These are phyloP conservation scores for Paramormyrops kingsleyae DNA, from an alignment of 2,113 vertebrate genomes.

Conservation along the genomic window DNA sequence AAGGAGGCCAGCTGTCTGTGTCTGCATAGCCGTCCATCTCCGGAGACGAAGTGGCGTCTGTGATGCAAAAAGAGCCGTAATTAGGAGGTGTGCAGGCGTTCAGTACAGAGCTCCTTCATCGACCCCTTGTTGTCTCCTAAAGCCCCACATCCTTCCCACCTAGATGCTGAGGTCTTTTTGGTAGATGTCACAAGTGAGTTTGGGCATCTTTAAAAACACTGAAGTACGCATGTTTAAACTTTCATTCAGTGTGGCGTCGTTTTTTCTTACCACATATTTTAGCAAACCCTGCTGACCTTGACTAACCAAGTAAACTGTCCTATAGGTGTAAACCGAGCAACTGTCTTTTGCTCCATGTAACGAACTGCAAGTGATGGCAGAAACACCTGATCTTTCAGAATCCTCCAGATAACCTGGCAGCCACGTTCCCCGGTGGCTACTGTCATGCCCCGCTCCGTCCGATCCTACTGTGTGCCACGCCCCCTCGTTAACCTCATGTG, in stretches of 20 bases:
- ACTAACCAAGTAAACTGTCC: not conserved
- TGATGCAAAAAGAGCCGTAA: not conserved
- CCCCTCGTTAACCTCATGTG: no score
- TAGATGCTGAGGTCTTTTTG: not conserved
- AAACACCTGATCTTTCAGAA: not conserved
- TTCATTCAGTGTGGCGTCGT: not conserved
- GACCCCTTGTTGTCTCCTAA: not conserved
- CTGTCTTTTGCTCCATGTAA: not conserved
- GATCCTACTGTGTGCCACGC: no score
- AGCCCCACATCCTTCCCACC: not conserved
- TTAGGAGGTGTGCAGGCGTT: not conserved
- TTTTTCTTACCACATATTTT: not conserved
- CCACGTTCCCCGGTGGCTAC: not conserved
- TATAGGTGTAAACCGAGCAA: not conserved
- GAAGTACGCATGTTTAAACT: not conserved
- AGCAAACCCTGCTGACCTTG: not conserved
- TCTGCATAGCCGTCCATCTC: not conserved
- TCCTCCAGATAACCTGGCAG: not conserved
- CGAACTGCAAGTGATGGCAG: not conserved
- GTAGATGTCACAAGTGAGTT: not conserved
- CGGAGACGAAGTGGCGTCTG: not conserved
- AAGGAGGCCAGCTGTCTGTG: not conserved
- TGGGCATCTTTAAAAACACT: not conserved
- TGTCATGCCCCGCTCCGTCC: no score
- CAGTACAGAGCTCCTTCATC: not conserved